Conservation (phyloP, 2,797 vertebrate species). For the Onychomys torridus region DNA sequence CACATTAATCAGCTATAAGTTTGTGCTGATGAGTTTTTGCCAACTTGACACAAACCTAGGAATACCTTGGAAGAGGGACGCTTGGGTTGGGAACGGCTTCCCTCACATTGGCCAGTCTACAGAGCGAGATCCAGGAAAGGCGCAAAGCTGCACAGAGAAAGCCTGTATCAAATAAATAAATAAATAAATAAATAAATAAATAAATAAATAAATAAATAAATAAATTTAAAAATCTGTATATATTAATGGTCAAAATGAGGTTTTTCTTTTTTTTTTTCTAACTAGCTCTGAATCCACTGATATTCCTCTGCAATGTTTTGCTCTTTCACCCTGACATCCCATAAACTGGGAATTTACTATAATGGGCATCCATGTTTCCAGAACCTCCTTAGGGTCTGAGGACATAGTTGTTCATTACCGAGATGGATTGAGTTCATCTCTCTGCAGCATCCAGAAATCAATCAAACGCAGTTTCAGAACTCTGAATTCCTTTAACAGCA, state of each 20-base stretch:
- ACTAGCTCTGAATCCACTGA: conserved; percentile 4
- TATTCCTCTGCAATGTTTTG: neutral
- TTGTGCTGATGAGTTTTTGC: neutral
- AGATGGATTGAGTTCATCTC: conserved; percentile 61
- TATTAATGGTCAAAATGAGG: conserved; percentile 41
- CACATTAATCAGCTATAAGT: conserved; percentile 21
- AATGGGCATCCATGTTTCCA: conserved; percentile 48
- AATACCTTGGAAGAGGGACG: neutral
- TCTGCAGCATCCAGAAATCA: conserved; percentile 38
- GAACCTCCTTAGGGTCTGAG: neutral
- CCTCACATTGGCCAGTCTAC: neutral
- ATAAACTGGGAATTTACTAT: conserved; percentile 45
- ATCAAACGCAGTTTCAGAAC: conserved; percentile 62
- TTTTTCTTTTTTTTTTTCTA: neutral
- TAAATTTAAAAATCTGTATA: neutral
- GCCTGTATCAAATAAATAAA: no score
- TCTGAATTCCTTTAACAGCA: conserved; percentile 9
- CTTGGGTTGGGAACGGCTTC: neutral
- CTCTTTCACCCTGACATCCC: neutral
- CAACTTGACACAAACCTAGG: neutral
- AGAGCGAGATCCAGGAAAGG: no score
- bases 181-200: no score
- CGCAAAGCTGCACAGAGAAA: no score
- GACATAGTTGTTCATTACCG: conserved; percentile 50
- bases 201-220: no score